Conservation (phyloP, 53 echinoderm and acorn worm species). For the Patiria pectinifera region DNA sequence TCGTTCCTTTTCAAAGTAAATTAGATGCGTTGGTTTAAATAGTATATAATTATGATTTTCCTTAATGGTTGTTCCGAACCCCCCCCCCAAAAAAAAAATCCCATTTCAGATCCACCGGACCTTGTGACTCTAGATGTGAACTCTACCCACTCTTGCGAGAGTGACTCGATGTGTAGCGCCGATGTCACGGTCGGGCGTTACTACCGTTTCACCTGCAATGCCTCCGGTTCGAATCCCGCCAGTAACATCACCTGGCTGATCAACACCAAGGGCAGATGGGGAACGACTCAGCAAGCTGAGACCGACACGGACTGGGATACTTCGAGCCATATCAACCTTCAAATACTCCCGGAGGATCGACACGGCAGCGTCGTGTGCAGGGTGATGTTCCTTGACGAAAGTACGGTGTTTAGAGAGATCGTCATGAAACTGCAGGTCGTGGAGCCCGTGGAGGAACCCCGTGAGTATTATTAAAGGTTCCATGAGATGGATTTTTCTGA, state of each 20-base stretch:
- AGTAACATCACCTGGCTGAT: neutral
- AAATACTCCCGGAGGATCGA: neutral
- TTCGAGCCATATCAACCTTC: neutral
- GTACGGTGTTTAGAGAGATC: no score
- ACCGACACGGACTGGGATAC: neutral
- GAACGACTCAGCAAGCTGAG: neutral
- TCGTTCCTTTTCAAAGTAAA: no score
- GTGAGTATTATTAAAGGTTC: no score
- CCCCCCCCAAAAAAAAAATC: no score
- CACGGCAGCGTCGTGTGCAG: neutral
- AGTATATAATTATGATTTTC: no score
- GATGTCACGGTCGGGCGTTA: neutral
- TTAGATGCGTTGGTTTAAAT: no score
- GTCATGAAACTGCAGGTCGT: no score
- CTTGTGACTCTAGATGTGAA: neutral
- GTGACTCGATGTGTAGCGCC: neutral
- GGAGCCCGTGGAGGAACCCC: no score
- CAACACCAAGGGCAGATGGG: neutral
- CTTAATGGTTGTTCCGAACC: no score
- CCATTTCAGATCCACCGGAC: neutral
- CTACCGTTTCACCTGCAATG: slow-evolving; percentile 10
- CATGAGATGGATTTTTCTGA: no score
- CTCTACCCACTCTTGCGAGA: neutral
- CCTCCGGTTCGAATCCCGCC: neutral
- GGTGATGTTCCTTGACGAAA: neutral